phyloP scores from a whole-genome alignment of 2,797 vertebrate species.

The Sebastes cheni region DNA sequence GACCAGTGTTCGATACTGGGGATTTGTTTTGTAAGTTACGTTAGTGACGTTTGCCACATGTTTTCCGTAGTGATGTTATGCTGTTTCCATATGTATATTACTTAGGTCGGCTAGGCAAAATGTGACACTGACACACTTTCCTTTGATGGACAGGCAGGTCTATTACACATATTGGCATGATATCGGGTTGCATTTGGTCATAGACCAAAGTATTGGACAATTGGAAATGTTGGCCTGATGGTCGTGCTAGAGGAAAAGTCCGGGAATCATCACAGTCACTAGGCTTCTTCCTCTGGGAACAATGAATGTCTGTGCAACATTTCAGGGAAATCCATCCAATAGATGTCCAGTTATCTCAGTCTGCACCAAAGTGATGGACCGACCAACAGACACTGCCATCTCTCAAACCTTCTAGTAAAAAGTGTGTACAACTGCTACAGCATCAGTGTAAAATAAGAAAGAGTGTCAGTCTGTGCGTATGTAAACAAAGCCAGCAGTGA shows the following conservation, averaged over 20 bases:
- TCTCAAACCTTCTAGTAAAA: background rate
- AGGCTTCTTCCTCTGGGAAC: background rate
- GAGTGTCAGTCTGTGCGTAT: background rate
- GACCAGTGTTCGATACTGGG: too few relatives aligned
- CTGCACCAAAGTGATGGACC: background rate
- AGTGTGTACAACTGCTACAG: background rate
- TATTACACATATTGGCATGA: too few relatives aligned
- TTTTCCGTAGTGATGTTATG: too few relatives aligned
- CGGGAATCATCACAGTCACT: background rate
- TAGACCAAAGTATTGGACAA: background rate
- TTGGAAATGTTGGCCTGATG: background rate
- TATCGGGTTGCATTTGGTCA: too few relatives aligned
- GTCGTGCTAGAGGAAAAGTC: background rate
- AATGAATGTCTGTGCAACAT: background rate
- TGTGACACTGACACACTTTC: too few relatives aligned
- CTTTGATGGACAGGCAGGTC: too few relatives aligned
- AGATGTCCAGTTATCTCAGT: background rate
- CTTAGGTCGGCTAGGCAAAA: too few relatives aligned
- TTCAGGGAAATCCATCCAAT: background rate
- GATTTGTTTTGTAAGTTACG: too few relatives aligned
- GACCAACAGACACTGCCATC: background rate
- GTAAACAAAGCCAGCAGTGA: constrained; percentile 12
- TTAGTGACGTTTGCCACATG: background rate
- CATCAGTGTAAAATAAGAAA: constrained; percentile 2
- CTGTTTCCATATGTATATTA: too few relatives aligned